These are phyloP conservation scores for Leptinotarsa defecta DNA, from an alignment of 1,140 invertebrate genomes.

Conservation along the genomic window DNA sequence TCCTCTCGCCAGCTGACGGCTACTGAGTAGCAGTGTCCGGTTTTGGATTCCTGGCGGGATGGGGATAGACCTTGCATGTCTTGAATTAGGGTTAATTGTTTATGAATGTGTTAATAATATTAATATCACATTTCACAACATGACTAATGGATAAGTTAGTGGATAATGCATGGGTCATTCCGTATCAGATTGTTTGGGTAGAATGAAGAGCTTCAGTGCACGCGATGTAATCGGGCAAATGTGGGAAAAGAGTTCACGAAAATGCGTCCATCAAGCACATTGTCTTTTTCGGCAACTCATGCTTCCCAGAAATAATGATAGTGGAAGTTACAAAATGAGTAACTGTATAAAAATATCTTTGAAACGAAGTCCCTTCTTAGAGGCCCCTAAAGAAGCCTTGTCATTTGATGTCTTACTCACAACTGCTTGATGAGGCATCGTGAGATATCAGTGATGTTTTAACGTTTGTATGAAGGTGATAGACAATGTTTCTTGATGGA, in stretches of 20 bases:
- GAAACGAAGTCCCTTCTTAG: too few relatives aligned
- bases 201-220: slow-evolving; percentile 24
- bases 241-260: slow-evolving; percentile 7
- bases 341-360: too few relatives aligned
- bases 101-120: slow-evolving; percentile 33
- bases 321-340: too few relatives aligned
- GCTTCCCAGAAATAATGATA: too few relatives aligned
- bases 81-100: slow-evolving; percentile 26
- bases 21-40: slow-evolving; percentile 35
- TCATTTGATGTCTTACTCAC: too few relatives aligned
- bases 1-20: slow-evolving; percentile 36
- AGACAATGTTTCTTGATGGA: too few relatives aligned
- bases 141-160: slow-evolving; percentile 31
- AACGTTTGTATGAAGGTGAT: too few relatives aligned
- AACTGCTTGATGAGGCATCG: too few relatives aligned
- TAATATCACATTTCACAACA: slow-evolving; percentile 33
- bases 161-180: slow-evolving; percentile 25
- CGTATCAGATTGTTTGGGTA: slow-evolving; percentile 21
- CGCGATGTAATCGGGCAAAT: slow-evolving; percentile 12
- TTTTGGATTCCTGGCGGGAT: slow-evolving; percentile 10
- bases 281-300: too few relatives aligned
- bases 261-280: too few relatives aligned
- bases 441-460: too few relatives aligned
- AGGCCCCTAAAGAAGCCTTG: too few relatives aligned
- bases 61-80: slow-evolving; percentile 18